Evolutionary conservation across 2,888 invertebrate species (phyloP), one percentile per base, ranked within the genome.

Genomic region (Morpho deidamia): DNA sequence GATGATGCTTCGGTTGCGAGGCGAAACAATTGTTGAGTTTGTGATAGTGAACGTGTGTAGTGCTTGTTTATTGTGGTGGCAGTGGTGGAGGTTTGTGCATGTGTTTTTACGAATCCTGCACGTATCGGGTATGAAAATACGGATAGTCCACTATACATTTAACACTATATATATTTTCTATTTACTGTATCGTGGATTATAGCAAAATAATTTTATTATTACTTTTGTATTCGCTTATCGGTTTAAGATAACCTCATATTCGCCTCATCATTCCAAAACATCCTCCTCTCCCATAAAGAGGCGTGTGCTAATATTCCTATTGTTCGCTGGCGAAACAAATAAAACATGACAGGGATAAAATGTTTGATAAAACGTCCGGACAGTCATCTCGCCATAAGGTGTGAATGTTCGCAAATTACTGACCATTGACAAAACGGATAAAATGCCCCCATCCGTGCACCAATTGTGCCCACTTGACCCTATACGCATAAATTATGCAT

Each of bases 401-500:
- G 69, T 64, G 60, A 70, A 68, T 69, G 69, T 69, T 68, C 67
- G 51, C 69, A 70, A 70, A 69, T 72, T 71, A 67, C 67, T 69
- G 68, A 65, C 68, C 71, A 71, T 72, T 71, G 60, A 72, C 59
- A 65, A 65, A 67, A 70, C 63, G 61, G 48, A 66, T 64, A 66
- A 67, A 66, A 64, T 60, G 64, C 53, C 50, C 65, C 63, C 66
- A 58, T 59, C 61, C 57, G 49, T 48, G 50, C 45, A 44, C 57
- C 63, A 61, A 65, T 63, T 62, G 62, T 60, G 77, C 69, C 79
- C 81, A 84, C 85, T 88, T 88, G 88, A 86, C 87, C 87, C 87
- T 65, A 69, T 64, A 70, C 69, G 83, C 84, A 87, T 88, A 88
- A 85, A 87, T 87, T 87, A 88, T 83, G 87, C 84, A 80, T 79